Evolutionary conservation across 2,888 invertebrate genomes (phyloP).

Genomic region (Acronicta aceris): DNA sequence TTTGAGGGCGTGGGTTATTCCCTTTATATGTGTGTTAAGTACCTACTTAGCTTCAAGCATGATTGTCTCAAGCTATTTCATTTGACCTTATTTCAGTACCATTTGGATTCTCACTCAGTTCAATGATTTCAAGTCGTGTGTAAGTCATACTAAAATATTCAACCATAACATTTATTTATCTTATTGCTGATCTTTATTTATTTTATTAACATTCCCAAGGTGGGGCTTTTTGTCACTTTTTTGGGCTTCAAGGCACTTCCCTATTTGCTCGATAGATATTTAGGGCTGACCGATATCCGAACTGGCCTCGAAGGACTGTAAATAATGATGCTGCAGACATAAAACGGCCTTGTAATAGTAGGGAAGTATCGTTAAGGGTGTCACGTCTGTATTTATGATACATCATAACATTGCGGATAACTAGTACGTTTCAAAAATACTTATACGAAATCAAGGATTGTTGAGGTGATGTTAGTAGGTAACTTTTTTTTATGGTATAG

Average conservation of each 20-base stretch:
- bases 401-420: neutral
- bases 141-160: conserved; percentile 24
- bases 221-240: conserved; percentile 7
- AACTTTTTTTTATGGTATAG: no score
- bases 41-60: conserved; percentile 1
- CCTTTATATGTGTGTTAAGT: conserved; percentile 4
- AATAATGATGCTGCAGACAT: conserved; percentile 21
- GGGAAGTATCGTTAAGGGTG: conserved; percentile 21
- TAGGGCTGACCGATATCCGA: conserved; percentile 36
- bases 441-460: no score
- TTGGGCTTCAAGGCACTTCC: conserved; percentile 45
- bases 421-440: neutral
- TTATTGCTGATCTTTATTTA: conserved; percentile 18
- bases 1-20: conserved; percentile 37
- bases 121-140: conserved; percentile 18
- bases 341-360: conserved; percentile 6
- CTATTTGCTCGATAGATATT: conserved; percentile 47
- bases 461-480: no score
- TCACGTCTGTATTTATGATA: conserved; percentile 7
- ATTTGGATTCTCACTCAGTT: conserved; percentile 19
- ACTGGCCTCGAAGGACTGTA: conserved; percentile 31
- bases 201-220: conserved; percentile 31
- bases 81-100: conserved; percentile 1
- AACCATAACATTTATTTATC: neutral
- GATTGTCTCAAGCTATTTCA: conserved; percentile 3